phyloP scores from a whole-genome alignment of 35 echinoderm and acorn worm genomes.

The Lytechinus pictus region DNA sequence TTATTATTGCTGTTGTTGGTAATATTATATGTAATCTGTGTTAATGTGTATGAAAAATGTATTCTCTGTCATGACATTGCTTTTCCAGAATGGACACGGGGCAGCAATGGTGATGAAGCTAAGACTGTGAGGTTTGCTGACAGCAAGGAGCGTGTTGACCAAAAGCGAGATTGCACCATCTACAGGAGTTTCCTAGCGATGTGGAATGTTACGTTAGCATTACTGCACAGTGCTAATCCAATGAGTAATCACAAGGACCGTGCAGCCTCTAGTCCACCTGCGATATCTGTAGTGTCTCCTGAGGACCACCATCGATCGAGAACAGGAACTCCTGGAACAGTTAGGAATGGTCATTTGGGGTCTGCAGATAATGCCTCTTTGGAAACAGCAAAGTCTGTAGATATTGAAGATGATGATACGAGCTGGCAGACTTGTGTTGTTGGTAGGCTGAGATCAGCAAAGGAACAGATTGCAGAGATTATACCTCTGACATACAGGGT shows the following conservation, averaged over 20 bases:
- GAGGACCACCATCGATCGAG: neutral
- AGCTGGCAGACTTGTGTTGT: conserved; percentile 51
- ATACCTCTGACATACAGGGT: conserved; percentile 90
- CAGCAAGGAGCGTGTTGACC: conserved; percentile 65
- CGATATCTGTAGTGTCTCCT: neutral
- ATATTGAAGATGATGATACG: neutral
- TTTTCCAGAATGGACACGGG: conserved; percentile 26
- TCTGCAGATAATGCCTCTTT: neutral
- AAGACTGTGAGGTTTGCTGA: conserved; percentile 80
- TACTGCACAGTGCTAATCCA: conserved; percentile 21
- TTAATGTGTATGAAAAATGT: too few species aligned
- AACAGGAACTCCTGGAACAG: neutral
- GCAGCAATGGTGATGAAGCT: neutral
- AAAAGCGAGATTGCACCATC: conserved; percentile 77
- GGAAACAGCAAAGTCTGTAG: neutral
- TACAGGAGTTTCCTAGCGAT: conserved; percentile 78
- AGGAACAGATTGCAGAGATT: conserved; percentile 59
- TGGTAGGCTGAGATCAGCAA: conserved; percentile 51
- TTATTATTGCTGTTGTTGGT: too few species aligned
- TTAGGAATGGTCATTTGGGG: neutral
- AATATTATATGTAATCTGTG: too few species aligned
- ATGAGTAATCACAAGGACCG: neutral
- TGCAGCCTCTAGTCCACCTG: neutral
- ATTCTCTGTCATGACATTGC: neutral
- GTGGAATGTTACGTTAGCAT: conserved; percentile 55